A percentile compares a stretch with the other conserved stretches of the same genome.
Conservation (phyloP, 2,888 invertebrate species). For the Thera britannica region DNA sequence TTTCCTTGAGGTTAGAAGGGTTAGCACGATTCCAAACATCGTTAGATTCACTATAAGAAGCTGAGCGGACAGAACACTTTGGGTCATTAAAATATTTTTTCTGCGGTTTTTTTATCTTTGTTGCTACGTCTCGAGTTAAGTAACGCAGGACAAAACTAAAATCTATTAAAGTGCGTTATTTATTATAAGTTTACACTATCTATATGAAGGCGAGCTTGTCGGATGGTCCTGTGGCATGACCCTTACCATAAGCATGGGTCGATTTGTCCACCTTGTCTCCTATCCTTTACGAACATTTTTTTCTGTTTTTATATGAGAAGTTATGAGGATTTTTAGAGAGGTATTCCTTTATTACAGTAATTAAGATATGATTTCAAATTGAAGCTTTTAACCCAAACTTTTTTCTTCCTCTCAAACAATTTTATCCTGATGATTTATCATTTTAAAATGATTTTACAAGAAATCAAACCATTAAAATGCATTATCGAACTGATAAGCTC, state of each 20-base stretch:
- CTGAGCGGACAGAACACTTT: slow-evolving; percentile 45
- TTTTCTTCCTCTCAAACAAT: slow-evolving; percentile 32
- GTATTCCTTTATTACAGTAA: slow-evolving; percentile 79
- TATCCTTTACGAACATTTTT: slow-evolving; percentile 74
- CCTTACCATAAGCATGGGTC: slow-evolving; percentile 65
- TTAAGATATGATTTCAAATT: slow-evolving; percentile 77
- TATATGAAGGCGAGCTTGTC: slow-evolving; percentile 48
- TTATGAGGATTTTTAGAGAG: slow-evolving; percentile 72
- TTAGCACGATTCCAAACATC: slow-evolving; percentile 60
- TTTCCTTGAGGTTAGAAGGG: slow-evolving; percentile 59
- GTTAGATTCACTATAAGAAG: slow-evolving; percentile 46
- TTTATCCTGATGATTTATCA: slow-evolving; percentile 55
- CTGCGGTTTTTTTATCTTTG: slow-evolving; percentile 53
- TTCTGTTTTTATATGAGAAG: slow-evolving; percentile 71
- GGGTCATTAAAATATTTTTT: slow-evolving; percentile 53
- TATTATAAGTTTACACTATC: slow-evolving; percentile 67
- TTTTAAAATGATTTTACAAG: slow-evolving; percentile 27
- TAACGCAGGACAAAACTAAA: slow-evolving; percentile 56
- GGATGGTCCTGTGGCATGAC: slow-evolving; percentile 56
- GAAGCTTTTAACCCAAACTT: slow-evolving; percentile 70
- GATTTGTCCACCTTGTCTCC: slow-evolving; percentile 68
- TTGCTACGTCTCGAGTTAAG: slow-evolving; percentile 47
- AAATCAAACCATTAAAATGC: slow-evolving; percentile 11
- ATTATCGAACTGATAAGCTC: neutral
- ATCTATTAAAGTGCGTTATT: slow-evolving; percentile 70